Evolutionary conservation across 1,140 invertebrate species (phyloP).

Genomic region (fruit fly (Drosophila melanogaster)): Release_6_plus_ISO1_MT NT_033777.3:30749501-30750000

Average conservation of each 20-base stretch:
- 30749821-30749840: neutral
- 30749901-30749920: conserved; percentile 82
- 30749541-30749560: neutral
- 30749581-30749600: too few species aligned
- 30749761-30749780: conserved; percentile 9
- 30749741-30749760: neutral
- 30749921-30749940: conserved; percentile 80
- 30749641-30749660: too few species aligned
- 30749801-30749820: conserved; percentile 2
- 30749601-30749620: too few species aligned
- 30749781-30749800: conserved; percentile 14
- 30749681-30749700: neutral
- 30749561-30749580: neutral
- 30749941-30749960: conserved; percentile 65
- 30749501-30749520: conserved; percentile 6
- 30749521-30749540: too few species aligned
- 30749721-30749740: neutral
- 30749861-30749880: conserved; percentile 51
- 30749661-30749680: too few species aligned
- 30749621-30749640: too few species aligned
- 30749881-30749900: conserved; percentile 76
- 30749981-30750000: neutral
- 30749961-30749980: conserved; percentile 55
- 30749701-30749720: conserved; percentile 8
- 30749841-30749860: conserved; percentile 65